These are phyloP conservation scores for Myotis vivesi DNA, from an alignment of 2,797 vertebrate genomes.

Conservation along the genomic window DNA sequence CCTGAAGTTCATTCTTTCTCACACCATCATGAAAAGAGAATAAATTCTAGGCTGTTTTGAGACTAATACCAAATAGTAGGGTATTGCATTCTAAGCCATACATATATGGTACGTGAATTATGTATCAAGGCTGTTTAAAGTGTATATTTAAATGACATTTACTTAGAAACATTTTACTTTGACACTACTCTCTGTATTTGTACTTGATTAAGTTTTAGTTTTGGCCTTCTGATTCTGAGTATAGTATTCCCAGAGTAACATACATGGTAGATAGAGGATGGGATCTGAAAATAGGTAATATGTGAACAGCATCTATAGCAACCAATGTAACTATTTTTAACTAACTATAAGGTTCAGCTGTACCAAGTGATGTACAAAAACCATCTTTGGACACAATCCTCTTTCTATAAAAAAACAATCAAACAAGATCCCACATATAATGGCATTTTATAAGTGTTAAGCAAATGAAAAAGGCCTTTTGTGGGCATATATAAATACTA, in stretches of 20 bases:
- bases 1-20: background rate
- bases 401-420: background rate
- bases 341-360: background rate
- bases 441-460: background rate
- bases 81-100: background rate
- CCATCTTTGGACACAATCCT: background rate
- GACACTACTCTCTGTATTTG: background rate
- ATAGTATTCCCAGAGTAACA: background rate
- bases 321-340: background rate
- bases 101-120: background rate
- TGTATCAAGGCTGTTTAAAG: background rate
- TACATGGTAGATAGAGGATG: background rate
- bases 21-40: background rate
- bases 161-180: constrained; percentile 27
- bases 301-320: background rate
- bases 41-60: background rate
- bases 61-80: background rate
- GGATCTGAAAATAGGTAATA: background rate
- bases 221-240: background rate
- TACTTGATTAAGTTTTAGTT: constrained; percentile 2
- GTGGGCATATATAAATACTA: background rate
- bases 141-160: background rate
- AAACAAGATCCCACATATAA: background rate
- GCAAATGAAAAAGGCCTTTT: background rate
- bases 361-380: background rate